These are phyloP conservation scores for Xanthostigma xanthostigma DNA, from an alignment of 2,888 invertebrate species.

Conservation along the genomic window DNA sequence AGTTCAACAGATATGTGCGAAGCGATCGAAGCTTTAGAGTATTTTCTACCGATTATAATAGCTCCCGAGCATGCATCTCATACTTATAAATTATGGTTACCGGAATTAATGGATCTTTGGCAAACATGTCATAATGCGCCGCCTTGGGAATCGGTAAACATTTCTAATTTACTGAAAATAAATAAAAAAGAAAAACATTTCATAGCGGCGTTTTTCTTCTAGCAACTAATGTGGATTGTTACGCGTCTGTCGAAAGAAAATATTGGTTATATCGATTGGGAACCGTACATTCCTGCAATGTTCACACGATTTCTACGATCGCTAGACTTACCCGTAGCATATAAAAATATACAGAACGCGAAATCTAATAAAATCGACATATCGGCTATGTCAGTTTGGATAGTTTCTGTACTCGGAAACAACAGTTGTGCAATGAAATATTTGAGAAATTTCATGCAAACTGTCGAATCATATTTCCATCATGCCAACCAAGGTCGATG, in stretches of 20 bases:
- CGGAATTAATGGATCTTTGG: slow-evolving; percentile 66
- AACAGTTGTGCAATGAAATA: slow-evolving; percentile 53
- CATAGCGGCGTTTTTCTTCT: slow-evolving; percentile 17
- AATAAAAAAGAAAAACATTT: neutral
- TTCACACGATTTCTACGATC: slow-evolving; percentile 56
- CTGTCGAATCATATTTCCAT: slow-evolving; percentile 76
- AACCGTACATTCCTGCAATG: slow-evolving; percentile 63
- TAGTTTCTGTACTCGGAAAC: slow-evolving; percentile 47
- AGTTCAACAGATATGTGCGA: slow-evolving; percentile 33
- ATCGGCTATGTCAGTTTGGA: slow-evolving; percentile 41
- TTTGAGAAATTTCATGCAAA: slow-evolving; percentile 64
- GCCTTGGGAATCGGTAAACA: slow-evolving; percentile 44
- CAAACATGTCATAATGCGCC: slow-evolving; percentile 58
- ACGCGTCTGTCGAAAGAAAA: slow-evolving; percentile 55
- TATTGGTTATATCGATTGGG: slow-evolving; percentile 79
- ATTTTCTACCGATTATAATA: slow-evolving; percentile 64
- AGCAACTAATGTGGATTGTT: slow-evolving; percentile 61
- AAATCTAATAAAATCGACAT: slow-evolving; percentile 33
- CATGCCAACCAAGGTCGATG: slow-evolving; percentile 78
- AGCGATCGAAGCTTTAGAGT: slow-evolving; percentile 45
- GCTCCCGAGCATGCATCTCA: slow-evolving; percentile 41
- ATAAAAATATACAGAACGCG: slow-evolving; percentile 45
- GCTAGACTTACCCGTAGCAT: slow-evolving; percentile 64
- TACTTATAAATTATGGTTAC: slow-evolving; percentile 65
- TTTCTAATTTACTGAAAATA: neutral